These are phyloP conservation scores for Diadophis punctatus DNA, from an alignment of 2,113 vertebrate genomes.

Conservation along the genomic window DNA sequence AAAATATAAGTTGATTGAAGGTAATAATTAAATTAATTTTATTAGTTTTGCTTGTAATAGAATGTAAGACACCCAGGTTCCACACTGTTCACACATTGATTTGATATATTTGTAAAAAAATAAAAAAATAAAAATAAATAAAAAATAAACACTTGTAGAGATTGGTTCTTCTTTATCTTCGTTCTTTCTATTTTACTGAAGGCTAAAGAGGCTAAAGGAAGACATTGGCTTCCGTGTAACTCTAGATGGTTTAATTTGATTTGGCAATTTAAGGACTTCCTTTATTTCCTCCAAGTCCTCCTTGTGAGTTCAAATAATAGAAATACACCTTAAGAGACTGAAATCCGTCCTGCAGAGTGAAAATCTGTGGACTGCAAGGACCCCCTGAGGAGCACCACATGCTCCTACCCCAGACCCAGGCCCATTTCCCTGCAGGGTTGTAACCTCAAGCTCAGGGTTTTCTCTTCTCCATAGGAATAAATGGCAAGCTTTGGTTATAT, in stretches of 20 bases:
- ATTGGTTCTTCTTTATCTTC: neutral
- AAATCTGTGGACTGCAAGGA: neutral
- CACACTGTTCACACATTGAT: too few relatives aligned
- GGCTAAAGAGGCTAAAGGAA: neutral
- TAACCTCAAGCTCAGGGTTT: neutral
- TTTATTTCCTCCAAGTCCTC: neutral
- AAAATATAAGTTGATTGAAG: too few relatives aligned
- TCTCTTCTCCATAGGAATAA: neutral
- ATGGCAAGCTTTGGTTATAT: neutral
- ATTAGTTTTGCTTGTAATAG: too few relatives aligned
- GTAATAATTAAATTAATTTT: too few relatives aligned
- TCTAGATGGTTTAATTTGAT: neutral
- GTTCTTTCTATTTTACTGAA: neutral
- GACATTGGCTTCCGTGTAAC: neutral
- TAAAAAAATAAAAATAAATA: too few relatives aligned
- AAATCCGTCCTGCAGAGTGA: neutral
- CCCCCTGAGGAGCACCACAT: neutral
- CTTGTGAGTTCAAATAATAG: neutral
- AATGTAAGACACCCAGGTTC: too few relatives aligned
- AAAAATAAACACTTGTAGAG: too few relatives aligned
- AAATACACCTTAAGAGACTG: neutral
- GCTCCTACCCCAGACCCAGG: neutral
- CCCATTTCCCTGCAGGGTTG: neutral
- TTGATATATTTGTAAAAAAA: too few relatives aligned
- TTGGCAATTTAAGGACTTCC: neutral